Evolutionary conservation across 2,797 vertebrate genomes (phyloP).

Genomic region (Lepus oiostolus): DNA sequence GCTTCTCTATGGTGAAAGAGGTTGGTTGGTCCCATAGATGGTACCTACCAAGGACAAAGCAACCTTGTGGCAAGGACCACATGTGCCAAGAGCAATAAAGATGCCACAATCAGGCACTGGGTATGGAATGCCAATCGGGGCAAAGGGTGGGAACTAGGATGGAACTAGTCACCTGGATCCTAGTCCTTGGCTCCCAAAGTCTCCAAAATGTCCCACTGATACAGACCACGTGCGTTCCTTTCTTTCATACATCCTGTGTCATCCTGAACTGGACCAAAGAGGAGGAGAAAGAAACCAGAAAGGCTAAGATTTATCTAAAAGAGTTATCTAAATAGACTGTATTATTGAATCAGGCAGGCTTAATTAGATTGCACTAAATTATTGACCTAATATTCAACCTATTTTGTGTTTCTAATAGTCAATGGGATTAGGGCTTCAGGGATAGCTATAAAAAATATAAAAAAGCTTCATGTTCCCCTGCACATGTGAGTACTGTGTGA

Average conservation of each 20-base stretch:
- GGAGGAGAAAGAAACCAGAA: slow-evolving; percentile 17
- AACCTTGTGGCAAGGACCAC: not conserved
- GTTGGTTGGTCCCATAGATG: not conserved
- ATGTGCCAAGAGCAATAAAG: not conserved
- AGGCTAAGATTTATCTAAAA: slow-evolving; percentile 38
- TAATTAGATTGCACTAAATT: slow-evolving; percentile 58
- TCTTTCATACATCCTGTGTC: not conserved
- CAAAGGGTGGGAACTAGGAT: not conserved
- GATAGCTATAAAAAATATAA: slow-evolving; percentile 57
- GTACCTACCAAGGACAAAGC: not conserved
- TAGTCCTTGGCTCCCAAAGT: not conserved
- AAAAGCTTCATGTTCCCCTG: slow-evolving; percentile 17
- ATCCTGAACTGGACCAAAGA: not conserved
- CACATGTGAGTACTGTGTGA: slow-evolving; percentile 38
- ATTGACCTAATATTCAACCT: slow-evolving; percentile 58
- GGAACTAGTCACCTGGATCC: not conserved
- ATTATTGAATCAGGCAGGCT: slow-evolving; percentile 53
- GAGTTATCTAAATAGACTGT: slow-evolving; percentile 42
- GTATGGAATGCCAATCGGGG: not conserved
- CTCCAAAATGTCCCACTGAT: not conserved
- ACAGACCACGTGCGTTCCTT: not conserved
- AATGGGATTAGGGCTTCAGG: slow-evolving; percentile 58
- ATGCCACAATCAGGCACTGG: not conserved
- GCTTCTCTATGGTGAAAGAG: not conserved
- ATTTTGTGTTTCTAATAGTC: slow-evolving; percentile 58